phyloP scores from a whole-genome alignment of 2,888 invertebrate species.

The Synanthedon andrenaeformis region DNA sequence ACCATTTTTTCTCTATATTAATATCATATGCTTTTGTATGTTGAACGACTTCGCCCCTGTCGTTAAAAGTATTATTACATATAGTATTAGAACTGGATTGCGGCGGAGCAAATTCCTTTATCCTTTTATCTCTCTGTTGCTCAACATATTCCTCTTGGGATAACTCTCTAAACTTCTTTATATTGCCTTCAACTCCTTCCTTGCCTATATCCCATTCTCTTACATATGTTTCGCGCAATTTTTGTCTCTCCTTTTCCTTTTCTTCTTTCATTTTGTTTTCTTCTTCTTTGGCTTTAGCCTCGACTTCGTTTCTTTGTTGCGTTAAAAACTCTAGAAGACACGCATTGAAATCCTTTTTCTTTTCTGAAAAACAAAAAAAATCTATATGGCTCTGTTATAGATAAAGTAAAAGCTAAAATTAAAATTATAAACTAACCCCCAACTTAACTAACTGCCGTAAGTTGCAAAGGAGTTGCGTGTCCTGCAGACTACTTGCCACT shows the following conservation, averaged over 20 bases:
- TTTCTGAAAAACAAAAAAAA: conserved; percentile 30
- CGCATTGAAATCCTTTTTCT: conserved; percentile 48
- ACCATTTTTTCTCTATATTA: conserved; percentile 35
- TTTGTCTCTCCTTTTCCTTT: conserved; percentile 59
- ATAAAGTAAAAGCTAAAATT: no score
- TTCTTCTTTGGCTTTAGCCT: conserved; percentile 50
- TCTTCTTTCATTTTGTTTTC: conserved; percentile 47
- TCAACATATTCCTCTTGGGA: conserved; percentile 83
- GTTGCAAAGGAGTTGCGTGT: no score
- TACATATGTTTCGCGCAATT: conserved; percentile 65
- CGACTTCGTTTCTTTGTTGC: conserved; percentile 59
- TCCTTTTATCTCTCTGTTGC: conserved; percentile 78
- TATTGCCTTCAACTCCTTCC: conserved; percentile 65
- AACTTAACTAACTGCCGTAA: no score
- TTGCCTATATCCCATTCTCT: conserved; percentile 83
- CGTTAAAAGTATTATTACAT: conserved; percentile 34
- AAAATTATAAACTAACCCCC: no score
- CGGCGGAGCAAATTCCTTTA: conserved; percentile 83
- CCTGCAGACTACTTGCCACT: no score
- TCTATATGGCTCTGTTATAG: background rate
- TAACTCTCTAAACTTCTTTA: conserved; percentile 67
- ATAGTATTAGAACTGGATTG: conserved; percentile 21
- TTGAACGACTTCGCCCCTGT: conserved; percentile 29
- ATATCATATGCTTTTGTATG: conserved; percentile 9
- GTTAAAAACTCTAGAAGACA: conserved; percentile 54